Evolutionary conservation across 2,888 invertebrate species (phyloP).

Genomic region (Aleiodes leptofemur): DNA sequence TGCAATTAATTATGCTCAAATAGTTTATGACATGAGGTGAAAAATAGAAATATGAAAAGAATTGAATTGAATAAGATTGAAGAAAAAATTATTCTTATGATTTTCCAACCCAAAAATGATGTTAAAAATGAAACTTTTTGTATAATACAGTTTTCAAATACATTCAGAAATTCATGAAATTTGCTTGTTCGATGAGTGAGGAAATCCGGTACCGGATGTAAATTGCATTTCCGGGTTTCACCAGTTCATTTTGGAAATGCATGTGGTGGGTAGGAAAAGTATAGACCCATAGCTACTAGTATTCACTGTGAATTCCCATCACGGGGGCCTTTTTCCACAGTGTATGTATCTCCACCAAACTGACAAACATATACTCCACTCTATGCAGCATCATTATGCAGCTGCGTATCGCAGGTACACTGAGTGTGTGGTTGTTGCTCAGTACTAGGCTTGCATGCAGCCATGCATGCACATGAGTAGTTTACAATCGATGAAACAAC

Average conservation of each 20-base stretch:
- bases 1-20: no score
- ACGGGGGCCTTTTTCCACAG: background rate
- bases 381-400: slow-evolving; percentile 27
- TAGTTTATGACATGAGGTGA: no score
- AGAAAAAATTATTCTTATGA: no score
- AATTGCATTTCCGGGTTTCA: slow-evolving; percentile 41
- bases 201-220: slow-evolving; percentile 42
- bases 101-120: no score
- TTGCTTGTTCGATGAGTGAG: slow-evolving; percentile 36
- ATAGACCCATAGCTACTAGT: no score
- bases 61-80: no score
- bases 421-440: background rate
- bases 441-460: background rate
- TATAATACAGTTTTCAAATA: no score
- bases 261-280: no score
- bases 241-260: background rate
- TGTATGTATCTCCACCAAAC: background rate
- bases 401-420: slow-evolving; percentile 24
- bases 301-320: background rate
- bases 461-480: slow-evolving; percentile 3
- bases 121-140: no score
- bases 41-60: no score
- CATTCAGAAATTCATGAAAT: slow-evolving; percentile 19
- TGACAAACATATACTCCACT: slow-evolving; percentile 15
- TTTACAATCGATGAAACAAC: slow-evolving; percentile 35